Evolutionary conservation across 2,888 invertebrate species (phyloP), one percentile per base, ranked within the genome.

Genomic region (Cordylochernes scorpioides): DNA sequence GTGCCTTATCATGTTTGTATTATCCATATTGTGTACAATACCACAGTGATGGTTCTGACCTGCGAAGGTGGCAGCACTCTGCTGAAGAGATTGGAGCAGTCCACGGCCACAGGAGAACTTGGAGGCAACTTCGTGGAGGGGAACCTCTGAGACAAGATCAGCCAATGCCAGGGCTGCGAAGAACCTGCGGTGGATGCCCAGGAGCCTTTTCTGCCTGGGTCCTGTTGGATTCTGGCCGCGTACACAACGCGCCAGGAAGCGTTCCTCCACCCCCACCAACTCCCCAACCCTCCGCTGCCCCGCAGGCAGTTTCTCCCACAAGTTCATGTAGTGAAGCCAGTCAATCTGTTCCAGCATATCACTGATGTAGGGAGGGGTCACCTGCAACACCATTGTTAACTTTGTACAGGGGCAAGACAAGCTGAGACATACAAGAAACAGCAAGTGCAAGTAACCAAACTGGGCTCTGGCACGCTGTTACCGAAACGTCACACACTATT

Each of bases 21-120:
- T n/a, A n/a, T n/a, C n/a, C n/a, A n/a, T n/a, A n/a, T n/a, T n/a
- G n/a, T n/a, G n/a, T n/a, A n/a, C n/a, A n/a, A 19, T 19, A n/a
- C 19, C 8, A 19, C n/a, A 19, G 8, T 9, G 8, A 19, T 19
- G 8, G 8, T 22, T 2, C 14, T 19, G 35, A 72, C 75, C 77
- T 29, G 94, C 86, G 63, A 88, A 91, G 18, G 84, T 82, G 18
- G 91, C 71, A 2, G 91, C 73, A 32, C 75, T 71, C 52, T 88
- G 86, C 53, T 97, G 94, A 16, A 97, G 60, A 32, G 75, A 69
- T 57, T 97, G 94, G 14, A 97, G 56, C 53, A 78, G 66, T 9
- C 94, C 94, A 30, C 86, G 67, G 31, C 71, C 68, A 46, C 78
- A 77, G 42, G 67, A 68, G 50, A 71, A 94, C 51, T 80, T 86